Evolutionary conservation across 53 echinoderm and acorn worm genomes (phyloP).

Genomic region (Henricia sp.): DNA sequence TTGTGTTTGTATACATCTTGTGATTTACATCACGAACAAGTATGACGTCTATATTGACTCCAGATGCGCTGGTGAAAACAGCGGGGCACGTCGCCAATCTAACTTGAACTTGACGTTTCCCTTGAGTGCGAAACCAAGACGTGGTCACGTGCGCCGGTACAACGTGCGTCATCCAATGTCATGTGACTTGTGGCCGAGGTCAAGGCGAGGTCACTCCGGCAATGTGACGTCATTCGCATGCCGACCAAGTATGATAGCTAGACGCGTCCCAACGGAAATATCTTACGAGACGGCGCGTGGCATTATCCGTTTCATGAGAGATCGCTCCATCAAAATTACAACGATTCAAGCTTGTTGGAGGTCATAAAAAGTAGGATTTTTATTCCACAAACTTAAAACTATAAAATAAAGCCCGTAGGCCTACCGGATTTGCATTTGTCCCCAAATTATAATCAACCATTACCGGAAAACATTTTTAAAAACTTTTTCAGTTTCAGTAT

Average conservation of each 20-base stretch:
- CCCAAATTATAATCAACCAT: no score
- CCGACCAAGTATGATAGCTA: constrained; percentile 46
- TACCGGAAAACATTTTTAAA: no score
- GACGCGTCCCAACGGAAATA: no score
- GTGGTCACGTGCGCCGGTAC: not conserved
- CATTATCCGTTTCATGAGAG: no score
- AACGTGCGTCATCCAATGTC: constrained; percentile 27
- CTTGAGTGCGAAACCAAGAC: not conserved
- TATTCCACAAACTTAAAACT: no score
- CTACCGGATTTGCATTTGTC: no score
- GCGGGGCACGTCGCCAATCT: not conserved
- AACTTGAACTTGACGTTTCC: not conserved
- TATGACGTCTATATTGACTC: constrained; percentile 20
- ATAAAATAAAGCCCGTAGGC: no score
- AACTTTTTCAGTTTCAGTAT: no score
- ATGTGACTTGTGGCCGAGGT: constrained; percentile 39
- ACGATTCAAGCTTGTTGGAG: no score
- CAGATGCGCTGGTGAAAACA: constrained; percentile 2
- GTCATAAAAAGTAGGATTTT: no score
- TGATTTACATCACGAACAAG: not conserved
- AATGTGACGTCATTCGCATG: constrained; percentile 54
- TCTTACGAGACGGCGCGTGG: no score
- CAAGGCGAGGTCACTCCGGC: constrained; percentile 41
- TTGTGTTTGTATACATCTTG: constrained; percentile 16
- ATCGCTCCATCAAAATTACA: no score